Base-by-base conservation (phyloP, 2,888 invertebrate genomes). In the Camptogramma bilineatum region DNA sequence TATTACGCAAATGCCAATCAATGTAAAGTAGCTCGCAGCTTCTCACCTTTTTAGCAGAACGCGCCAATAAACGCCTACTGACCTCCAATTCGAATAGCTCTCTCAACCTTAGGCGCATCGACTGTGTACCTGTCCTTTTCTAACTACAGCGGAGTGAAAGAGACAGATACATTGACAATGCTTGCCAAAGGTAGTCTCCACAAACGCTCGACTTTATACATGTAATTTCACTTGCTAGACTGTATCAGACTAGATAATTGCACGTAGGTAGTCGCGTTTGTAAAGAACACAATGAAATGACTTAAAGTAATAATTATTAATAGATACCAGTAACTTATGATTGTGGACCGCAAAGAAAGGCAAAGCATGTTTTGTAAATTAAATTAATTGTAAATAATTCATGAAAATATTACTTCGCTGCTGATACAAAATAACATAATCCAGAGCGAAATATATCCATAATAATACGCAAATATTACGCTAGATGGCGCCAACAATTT, bases 301-400 rank as follows among this genome's bases (percentile, higher is more conserved):
- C 48, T 48, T 48, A 53, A 13, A 48, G 13, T 31, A 50, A 28
- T 47, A 42, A 51, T 34, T 46, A 44, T 46, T 56, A 52, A 44
- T 28, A 54, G 28, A 39, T 17, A 39, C 1, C 47, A 34, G 31
- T 44, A 53, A 46, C 17, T 34, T 56, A 52, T 34, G 48, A 51
- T n/a, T 16, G 21, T 46, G 46, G 17, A 48, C 18, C 72, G 74
- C 28, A 31, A 79, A 81, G 82, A 79, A 81, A 81, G 85, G 84
- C 85, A 81, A 82, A 82, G 81, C 84, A 66, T 66, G 58, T 62
- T 59, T 54, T 50, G 60, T 64, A 51, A 62, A 51, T 53, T 39
- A 24, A n/a, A 51, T 57, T 52, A 19, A 55, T 28, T 28, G 7
- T 28, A 58, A 34, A 46, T 31, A 50, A 19, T 48, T 10, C 39